Base-by-base conservation (phyloP, 2,888 invertebrate species). In the Embidobia sp. region DNA sequence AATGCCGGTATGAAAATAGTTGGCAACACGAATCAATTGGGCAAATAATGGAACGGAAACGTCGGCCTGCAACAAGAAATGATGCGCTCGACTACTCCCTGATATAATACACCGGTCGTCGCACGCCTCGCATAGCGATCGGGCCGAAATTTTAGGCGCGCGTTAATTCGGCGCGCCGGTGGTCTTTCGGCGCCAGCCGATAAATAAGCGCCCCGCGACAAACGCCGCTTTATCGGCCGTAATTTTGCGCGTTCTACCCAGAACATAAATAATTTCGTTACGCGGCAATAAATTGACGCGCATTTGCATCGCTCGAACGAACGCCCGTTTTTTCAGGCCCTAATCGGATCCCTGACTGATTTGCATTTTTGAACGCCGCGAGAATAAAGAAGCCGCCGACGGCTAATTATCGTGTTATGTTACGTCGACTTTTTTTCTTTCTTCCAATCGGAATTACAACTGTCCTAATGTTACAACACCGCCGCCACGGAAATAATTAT, bases 21-120 rank as follows among this genome's bases (percentile, higher is more conserved):
- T 81, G 70, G 79, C 64, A 79, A 78, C 81, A 80, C 83, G 82
- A 85, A 86, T 86, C 86, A 85, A 87, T 87, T 86, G 83, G 79
- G 82, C 82, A 84, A 86, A 87, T 86, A 86, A 86, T 84, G 80
- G 80, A 72, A 51, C 78, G 72, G 77, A 77, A 74, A 73, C 51
- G 46, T 63, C 46, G 66, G 69, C 61, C 69, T 46, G 49, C 69
- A 70, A 77, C 75, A 75, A 72, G 77, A 67, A 77, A 72, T 72
- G 66, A 70, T 66, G 46, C 55, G 42, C 48, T 37, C 55, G 29
- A 57, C 61, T 48, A 42, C 61, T 35, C 49, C 27, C 57, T 64
- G 66, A 73, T 73, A 66, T 66, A 74, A 74, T 74, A 67, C 53
- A 46, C 33, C 40, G 63, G 55, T 59, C 51, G 66, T 51, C 59